Conservation (phyloP, 2,113 vertebrate species). For the Gambusia holbrooki region DNA sequence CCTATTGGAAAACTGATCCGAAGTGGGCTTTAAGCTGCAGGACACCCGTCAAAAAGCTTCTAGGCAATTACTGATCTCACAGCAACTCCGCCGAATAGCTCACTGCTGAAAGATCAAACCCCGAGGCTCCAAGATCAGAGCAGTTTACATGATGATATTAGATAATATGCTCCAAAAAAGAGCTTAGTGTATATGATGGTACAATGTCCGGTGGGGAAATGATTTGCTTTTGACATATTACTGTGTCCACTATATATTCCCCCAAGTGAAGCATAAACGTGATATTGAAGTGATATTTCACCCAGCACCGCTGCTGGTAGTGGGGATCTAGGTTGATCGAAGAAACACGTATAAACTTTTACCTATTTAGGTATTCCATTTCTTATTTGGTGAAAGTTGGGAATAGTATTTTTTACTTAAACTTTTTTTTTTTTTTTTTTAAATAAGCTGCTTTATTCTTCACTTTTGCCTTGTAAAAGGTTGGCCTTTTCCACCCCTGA, state of each 20-base stretch:
- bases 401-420: not conserved
- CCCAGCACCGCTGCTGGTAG: not conserved
- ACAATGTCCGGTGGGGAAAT: not conserved
- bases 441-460: slow-evolving; percentile 34
- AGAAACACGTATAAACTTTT: slow-evolving; percentile 16
- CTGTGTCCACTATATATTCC: not conserved
- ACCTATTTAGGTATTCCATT: not conserved
- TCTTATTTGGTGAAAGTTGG: not conserved
- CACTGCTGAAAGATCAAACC: not conserved
- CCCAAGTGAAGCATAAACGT: slow-evolving; percentile 25
- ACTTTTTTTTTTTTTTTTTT: slow-evolving; percentile 11
- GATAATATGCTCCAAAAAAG: slow-evolving; percentile 6
- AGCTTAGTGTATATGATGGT: not conserved
- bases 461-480: not conserved
- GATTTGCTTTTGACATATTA: slow-evolving; percentile 3
- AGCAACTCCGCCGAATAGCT: not conserved
- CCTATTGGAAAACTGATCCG: slow-evolving; percentile 49
- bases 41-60: not conserved
- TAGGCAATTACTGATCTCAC: slow-evolving; percentile 3
- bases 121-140: not conserved
- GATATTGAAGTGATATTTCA: slow-evolving; percentile 54
- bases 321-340: not conserved
- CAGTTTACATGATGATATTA: not conserved
- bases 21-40: slow-evolving; percentile 29
- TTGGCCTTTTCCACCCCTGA: slow-evolving; percentile 11